Evolutionary conservation across 1,140 invertebrate species (phyloP), one percentile per base, ranked within the genome.

Genomic region (Rhyacophila brunnea): DNA sequence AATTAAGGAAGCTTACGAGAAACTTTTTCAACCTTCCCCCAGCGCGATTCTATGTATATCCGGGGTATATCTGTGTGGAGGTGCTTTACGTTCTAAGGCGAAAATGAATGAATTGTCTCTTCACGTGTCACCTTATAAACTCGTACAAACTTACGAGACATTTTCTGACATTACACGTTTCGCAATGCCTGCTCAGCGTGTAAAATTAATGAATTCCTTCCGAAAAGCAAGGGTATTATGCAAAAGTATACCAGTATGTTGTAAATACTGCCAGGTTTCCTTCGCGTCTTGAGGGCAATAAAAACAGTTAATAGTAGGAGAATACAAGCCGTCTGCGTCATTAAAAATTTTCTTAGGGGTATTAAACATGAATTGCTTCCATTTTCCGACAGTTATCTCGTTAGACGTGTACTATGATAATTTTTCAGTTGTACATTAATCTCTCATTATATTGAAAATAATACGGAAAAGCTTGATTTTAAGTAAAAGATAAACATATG

Each of bases 201-300:
- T 60, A 64, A 64, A 64, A 64, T 64, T 64, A 64, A 64, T 64
- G 62, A 64, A 64, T 64, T 56, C 53, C 53, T 56, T 43, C 46
- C 32, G 14, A 34, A 14, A 28, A 35, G 32, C 14, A 11, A 28
- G 61, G 53, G 48, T 36, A 57, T 60, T 60, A 60, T 64, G 62
- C 57, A 60, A 64, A 60, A 64, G 58, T 64, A 64, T 60, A 64
- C 58, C 57, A 64, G 62, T 60, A 48, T 47, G 60, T 60, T 54
- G 23, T 58, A 56, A 52, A 60, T 56, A 54, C 36, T 55, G 28
- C 52, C 38, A 46, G 40, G 42, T 47, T 15, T 44, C 44, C 17
- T 11, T 36, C 44, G 15, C 47, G 52, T 51, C 47, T 35, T 20
- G 34, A 6, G 43, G 35, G 56, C 61, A 23, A 28, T 28, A 28